Evolutionary conservation across 2,797 vertebrate genomes (phyloP), one percentile per base, ranked within the genome.

Genomic region (Chaetophractus vellerosus): DNA sequence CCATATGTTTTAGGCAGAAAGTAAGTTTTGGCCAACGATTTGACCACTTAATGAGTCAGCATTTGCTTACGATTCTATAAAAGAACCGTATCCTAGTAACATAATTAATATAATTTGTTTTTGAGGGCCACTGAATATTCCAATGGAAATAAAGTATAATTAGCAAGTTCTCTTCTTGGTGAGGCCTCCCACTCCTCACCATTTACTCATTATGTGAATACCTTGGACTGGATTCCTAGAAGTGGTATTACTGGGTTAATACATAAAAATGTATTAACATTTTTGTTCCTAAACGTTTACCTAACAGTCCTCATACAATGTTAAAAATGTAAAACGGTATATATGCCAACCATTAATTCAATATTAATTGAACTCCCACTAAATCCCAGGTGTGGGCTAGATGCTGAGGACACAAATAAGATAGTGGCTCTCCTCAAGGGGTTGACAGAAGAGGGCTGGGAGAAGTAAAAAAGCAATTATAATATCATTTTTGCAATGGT

Each of bases 281-380:
- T 71, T 95, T 71, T 71, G 86, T 71, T 71, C n/a, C 81, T 71
- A 48, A 68, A 28, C 28, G 69, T 69, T 86, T 75, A 28, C 71
- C 80, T 72, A n/a, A 41, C 82, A 48, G 66, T 26, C 33, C 38
- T 61, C 61, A 75, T 2, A 57, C 74, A 90, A 31, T 12, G 38
- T 38, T 59, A 74, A 66, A 24, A 52, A 23, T 36, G 18, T 61
- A 63, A 59, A 76, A 75, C 6, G 64, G 38, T 59, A 61, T 57
- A 63, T 72, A 45, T 14, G 12, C 31, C 23, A 74, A 18, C 66
- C 28, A 41, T 55, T 83, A 41, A 88, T 48, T 78, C 69, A 68
- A 52, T 66, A 76, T 45, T 15, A 61, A 41, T 4, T 28, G 55
- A 71, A 68, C 9, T 72, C 36, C 59, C 55, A 28, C 23, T 8